These are phyloP conservation scores for Charaxes varanes DNA, from an alignment of 1,140 invertebrate genomes.

Conservation along the genomic window DNA sequence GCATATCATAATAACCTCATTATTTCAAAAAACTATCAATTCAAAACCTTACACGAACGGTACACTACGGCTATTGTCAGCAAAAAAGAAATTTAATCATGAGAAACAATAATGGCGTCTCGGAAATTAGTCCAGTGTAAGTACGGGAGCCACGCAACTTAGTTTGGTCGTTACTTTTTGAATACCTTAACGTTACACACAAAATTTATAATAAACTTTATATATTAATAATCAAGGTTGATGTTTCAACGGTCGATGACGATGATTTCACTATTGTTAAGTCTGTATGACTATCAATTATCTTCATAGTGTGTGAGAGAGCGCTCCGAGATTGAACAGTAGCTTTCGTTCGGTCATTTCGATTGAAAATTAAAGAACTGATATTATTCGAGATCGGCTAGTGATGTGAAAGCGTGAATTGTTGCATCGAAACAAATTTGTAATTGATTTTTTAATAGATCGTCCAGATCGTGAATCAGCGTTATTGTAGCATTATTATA, in stretches of 20 bases:
- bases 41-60: conserved; percentile 23
- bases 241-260: conserved; percentile 19
- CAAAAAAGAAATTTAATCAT: conserved; percentile 72
- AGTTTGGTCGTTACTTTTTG: conserved; percentile 55
- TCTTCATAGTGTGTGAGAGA: conserved; percentile 60
- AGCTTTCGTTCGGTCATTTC: conserved; percentile 59
- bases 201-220: conserved; percentile 32
- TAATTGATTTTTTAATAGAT: conserved; percentile 21
- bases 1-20: conserved; percentile 1
- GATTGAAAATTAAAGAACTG: conserved; percentile 71
- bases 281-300: conserved; percentile 71
- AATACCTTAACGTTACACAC: conserved; percentile 31
- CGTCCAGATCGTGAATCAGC: conserved; percentile 18
- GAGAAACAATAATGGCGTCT: conserved; percentile 70
- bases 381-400: conserved; percentile 63
- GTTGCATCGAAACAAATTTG: conserved; percentile 20
- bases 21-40: conserved; percentile 14
- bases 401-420: conserved; percentile 38
- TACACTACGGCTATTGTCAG: conserved; percentile 47
- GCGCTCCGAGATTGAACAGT: conserved; percentile 67
- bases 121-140: conserved; percentile 69
- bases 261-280: conserved; percentile 68
- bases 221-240: conserved; percentile 21
- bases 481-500: conserved; percentile 7
- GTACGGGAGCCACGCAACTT: conserved; percentile 69